Conservation (phyloP, 2,797 vertebrate species). For the Falco biarmicus region DNA sequence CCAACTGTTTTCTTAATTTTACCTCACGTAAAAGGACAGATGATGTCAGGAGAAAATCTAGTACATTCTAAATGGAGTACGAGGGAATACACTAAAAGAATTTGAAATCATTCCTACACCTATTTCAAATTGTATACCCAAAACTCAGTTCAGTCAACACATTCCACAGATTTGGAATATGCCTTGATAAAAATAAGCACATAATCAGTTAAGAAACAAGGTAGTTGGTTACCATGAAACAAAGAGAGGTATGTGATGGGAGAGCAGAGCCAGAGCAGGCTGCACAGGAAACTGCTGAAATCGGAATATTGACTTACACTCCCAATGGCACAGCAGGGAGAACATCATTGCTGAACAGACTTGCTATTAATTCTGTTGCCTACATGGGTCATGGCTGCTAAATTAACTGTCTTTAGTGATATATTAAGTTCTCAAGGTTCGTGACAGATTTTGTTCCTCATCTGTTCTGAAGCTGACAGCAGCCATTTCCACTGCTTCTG, state of each 20-base stretch:
- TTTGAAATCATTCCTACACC: not conserved
- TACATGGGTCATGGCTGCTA: conserved; percentile 69
- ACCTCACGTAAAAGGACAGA: not conserved
- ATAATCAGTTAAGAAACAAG: not conserved
- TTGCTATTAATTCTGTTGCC: conserved; percentile 71
- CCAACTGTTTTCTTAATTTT: not conserved
- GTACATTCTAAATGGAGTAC: not conserved
- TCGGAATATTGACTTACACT: not conserved
- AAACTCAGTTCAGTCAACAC: not conserved
- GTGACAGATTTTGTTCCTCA: conserved; percentile 71
- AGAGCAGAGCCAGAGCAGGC: not conserved
- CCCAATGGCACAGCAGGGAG: not conserved
- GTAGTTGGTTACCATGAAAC: not conserved
- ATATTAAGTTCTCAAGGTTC: conserved; percentile 76
- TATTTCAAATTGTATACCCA: not conserved
- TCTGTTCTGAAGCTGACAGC: conserved; percentile 60
- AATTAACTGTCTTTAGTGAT: conserved; percentile 80
- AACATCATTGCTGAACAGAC: conserved; percentile 26
- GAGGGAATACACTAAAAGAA: not conserved
- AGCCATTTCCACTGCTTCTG: conserved; percentile 46
- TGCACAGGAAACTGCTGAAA: not conserved
- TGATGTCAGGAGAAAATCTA: not conserved
- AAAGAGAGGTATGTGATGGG: not conserved
- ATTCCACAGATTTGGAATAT: not conserved
- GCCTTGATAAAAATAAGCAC: not conserved